Evolutionary conservation across 2,888 invertebrate genomes (phyloP), one percentile per base, ranked within the genome.

Genomic region (Mythimna vitellina): DNA sequence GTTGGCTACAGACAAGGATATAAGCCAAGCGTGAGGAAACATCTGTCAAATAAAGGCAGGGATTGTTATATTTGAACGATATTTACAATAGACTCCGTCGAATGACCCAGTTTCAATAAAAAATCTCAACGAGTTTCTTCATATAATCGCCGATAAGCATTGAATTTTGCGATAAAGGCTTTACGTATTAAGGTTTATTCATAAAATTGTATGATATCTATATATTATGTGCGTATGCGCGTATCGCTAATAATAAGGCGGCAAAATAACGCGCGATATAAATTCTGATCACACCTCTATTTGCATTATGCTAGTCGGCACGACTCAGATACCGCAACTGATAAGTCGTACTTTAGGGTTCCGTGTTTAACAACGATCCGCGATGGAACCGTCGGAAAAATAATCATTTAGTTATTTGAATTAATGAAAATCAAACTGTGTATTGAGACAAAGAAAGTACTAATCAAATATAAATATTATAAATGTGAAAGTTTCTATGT

Each of bases 281-380:
- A 75, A 89, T 87, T 87, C 86, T 66, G 82, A 78, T 80, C 89
- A 86, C 88, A 87, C 88, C 86, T 88, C 75, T 89, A 89, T 89
- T 88, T 87, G 87, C 88, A 86, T 89, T 81, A 66, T 76, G 66
- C 69, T 76, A 76, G 73, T 72, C 69, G 73, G 61, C 64, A 62
- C 68, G 71, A 73, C 73, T 73, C 75, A 74, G 87, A 88, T 88
- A 87, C 80, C 73, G 84, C 84, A 61, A 63, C 78, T 84, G 87
- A 87, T 88, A 89, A 84, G 63, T 71, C 60, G 66, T 76, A 73
- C 74, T 76, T 73, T 79, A 70, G 71, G 77, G 68, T 80, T 69
- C 78, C 65, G 66, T 76, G 57, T 14, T 58, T 35, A 38, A 73
- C 22, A 38, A 42, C 22, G n/a, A 38, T 14, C 6, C 20, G 10